Base-by-base conservation (phyloP, 2,888 invertebrate genomes). In the Andrena camellia region DNA sequence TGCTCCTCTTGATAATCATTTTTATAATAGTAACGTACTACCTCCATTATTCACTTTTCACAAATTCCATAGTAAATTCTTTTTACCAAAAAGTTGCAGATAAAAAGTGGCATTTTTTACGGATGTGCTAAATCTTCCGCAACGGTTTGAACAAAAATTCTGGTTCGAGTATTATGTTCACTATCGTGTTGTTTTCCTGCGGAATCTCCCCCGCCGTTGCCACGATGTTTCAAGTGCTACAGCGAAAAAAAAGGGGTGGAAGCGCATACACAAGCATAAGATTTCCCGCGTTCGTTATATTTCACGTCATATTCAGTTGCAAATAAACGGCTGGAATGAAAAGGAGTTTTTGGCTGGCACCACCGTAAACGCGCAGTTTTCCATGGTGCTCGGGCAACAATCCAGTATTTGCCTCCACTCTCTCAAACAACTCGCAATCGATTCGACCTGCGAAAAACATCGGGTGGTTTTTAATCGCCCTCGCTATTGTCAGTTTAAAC, bases 401-500 rank as follows among this genome's bases (percentile, higher is more conserved):
- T 80, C 82, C 77, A 80, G 77, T 80, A 64, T 77, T 66, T 69
- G 77, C 52, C 52, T 42, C 17, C 71, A 62, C n/a, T 74, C 52
- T 64, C 54, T 70, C 64, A 48, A 66, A 70, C 72, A 77, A 69
- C 50, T 26, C 52, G 31, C 74, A 52, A 85, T 85, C 85, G 81
- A 84, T 84, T 72, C 60, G n/a, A 50, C 71, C 52, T 7, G 64
- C 20, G 42, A 42, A 42, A 42, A 67, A 57, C 79, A 70, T 74
- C 74, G 17, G 57, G 71, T 71, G 82, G 70, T 74, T 81, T 82
- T 69, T 62, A 67, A 48, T 59, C 66, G 68, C 57, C 50, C 52
- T 23, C 68, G 72, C 66, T 72, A 84, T 83, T 84, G 75, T 23
- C 78, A 82, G 72, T 84, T 82, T 71, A 17, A 68, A 74, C 57